Evolutionary conservation across 2,797 vertebrate species (phyloP), one percentile per base, ranked within the genome.

Genomic region (Sebastes flavidus): DNA sequence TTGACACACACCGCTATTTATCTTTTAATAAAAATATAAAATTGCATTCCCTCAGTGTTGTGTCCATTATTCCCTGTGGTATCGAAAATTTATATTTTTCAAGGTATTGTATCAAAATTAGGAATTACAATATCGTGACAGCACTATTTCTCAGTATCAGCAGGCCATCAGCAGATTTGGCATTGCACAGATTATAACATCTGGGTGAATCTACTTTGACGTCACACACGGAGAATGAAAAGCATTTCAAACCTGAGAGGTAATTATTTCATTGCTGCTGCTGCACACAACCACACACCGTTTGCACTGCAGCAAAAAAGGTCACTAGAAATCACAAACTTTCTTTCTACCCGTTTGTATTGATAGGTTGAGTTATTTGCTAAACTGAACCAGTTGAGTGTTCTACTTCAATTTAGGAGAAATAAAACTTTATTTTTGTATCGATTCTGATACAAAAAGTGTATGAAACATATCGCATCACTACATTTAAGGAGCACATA

Each of bases 131-230:
- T 49, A 49, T 49, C 46, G 18, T 2, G 46, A 4, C 18, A 49
- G 2, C 46, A 46, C 42, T 0, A 46, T 49, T 72, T 68, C 46
- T 59, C 25, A 52, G 67, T 58, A 63, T 56, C 65, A 52, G 25
- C 58, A 20, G 46, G 16, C 61, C 30, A 24, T 55, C 20, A 49
- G 71, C 70, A 65, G 62, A 62, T 62, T 69, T 62, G 13, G 60
- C 25, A 54, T 27, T 18, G 38, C 52, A 27, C 25, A 68, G 42
- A 81, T 67, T 68, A 59, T 1, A 52, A 30, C 72, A 77, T 66
- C 81, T 62, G 65, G 56, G 63, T 72, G 30, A 60, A 34, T 71
- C 22, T 24, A 25, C 54, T 65, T 24, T 60, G 74, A 83, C 55
- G 12, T 78, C 18, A 20, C 29, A 60, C 60, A 14, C 2, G 56